phyloP scores from a whole-genome alignment of 1,140 invertebrate genomes.

The Nebria ingens region DNA sequence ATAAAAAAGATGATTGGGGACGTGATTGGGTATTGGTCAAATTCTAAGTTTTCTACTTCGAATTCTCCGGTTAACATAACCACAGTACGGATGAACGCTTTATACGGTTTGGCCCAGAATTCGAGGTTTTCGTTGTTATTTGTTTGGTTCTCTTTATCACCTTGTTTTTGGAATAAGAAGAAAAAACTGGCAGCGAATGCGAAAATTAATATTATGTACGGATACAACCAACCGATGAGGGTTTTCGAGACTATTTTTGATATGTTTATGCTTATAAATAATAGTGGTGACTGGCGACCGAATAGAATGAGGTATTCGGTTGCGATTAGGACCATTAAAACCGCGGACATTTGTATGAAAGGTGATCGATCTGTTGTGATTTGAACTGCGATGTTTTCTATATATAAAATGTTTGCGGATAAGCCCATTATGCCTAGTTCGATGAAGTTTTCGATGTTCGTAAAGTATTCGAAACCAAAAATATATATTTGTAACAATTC shows the following conservation, averaged over 20 bases:
- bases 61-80: conserved; percentile 5
- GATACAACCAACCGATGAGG: not conserved
- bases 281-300: not conserved
- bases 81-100: not conserved
- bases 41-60: not conserved
- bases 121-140: not conserved
- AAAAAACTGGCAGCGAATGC: not conserved
- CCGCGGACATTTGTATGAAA: not conserved
- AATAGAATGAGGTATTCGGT: not conserved
- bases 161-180: not conserved
- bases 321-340: not conserved
- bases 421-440: not conserved
- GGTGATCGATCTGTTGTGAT: not conserved
- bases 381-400: too few relatives aligned
- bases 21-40: not conserved
- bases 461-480: not conserved
- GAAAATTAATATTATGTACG: not conserved
- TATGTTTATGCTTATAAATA: not conserved
- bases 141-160: not conserved
- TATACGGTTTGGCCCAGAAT: not conserved
- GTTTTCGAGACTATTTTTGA: not conserved
- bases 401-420: not conserved
- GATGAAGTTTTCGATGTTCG: not conserved
- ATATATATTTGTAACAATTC: not conserved
- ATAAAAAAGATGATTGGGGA: not conserved